These are phyloP conservation scores for Margarornis squamiger DNA, from an alignment of 2,797 vertebrate genomes.

Conservation along the genomic window DNA sequence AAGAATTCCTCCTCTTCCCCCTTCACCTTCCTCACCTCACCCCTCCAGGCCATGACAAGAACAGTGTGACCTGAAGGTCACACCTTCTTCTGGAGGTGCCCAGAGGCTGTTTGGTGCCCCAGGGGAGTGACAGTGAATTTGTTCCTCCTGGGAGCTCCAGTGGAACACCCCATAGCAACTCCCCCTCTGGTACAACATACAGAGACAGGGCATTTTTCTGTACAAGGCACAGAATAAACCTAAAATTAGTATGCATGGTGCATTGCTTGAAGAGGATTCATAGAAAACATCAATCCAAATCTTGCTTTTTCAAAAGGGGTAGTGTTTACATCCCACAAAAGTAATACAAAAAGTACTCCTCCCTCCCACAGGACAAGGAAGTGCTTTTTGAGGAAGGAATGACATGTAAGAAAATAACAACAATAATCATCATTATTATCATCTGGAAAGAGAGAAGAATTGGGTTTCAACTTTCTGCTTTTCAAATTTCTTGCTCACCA, in stretches of 20 bases:
- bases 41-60: neutral
- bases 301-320: neutral
- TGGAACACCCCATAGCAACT: neutral
- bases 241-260: accelerated
- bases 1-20: neutral
- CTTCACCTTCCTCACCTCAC: neutral
- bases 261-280: neutral
- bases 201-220: neutral
- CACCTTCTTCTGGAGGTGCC: neutral
- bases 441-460: neutral
- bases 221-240: neutral
- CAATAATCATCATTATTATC: neutral
- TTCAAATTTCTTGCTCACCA: neutral
- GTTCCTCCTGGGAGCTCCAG: neutral
- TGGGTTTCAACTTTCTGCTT: neutral
- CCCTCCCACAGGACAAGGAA: neutral
- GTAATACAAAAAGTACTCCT: neutral
- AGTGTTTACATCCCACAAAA: neutral
- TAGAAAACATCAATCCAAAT: neutral
- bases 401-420: neutral
- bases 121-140: neutral
- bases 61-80: neutral
- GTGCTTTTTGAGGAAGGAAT: neutral
- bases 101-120: neutral
- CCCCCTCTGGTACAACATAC: accelerated